A percentile compares a stretch with the other conserved stretches of the same genome.
These are phyloP conservation scores for Acanthurus leucopareius DNA, from an alignment of 2,797 vertebrate species.

Conservation along the genomic window DNA sequence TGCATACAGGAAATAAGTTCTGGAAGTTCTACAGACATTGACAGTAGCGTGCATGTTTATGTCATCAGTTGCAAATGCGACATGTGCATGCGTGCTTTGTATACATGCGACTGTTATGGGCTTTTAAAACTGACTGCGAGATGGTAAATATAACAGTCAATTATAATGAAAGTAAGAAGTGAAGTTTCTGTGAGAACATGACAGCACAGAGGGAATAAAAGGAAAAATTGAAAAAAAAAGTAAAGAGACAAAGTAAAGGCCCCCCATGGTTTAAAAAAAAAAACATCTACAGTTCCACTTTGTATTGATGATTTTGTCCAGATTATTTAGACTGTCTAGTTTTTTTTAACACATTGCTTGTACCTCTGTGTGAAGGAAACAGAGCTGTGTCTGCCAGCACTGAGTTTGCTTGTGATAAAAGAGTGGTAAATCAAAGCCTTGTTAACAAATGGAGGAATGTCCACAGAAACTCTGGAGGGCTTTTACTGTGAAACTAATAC, in stretches of 20 bases:
- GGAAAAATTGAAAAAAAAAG: not conserved
- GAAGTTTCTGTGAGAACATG: not conserved
- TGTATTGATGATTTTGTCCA: not conserved
- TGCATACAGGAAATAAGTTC: not conserved
- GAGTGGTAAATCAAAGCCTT: too few relatives aligned
- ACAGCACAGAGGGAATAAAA: not conserved
- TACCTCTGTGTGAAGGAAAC: too few relatives aligned
- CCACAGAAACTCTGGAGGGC: too few relatives aligned
- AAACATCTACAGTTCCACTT: not conserved
- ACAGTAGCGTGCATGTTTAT: constrained; percentile 7
- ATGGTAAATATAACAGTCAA: constrained; percentile 9
- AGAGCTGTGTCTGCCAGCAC: too few relatives aligned
- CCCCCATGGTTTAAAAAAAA: not conserved
- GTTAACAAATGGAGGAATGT: too few relatives aligned
- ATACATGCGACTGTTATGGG: constrained; percentile 22
- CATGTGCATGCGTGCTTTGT: constrained; percentile 25
- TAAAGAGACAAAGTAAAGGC: not conserved
- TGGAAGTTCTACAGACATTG: constrained; percentile 10
- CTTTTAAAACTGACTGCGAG: constrained; percentile 33
- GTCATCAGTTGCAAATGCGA: constrained; percentile 6
- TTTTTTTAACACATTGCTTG: not conserved
- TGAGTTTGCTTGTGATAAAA: too few relatives aligned
- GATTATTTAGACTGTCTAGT: not conserved
- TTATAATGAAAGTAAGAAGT: constrained; percentile 32
- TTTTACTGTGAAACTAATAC: too few relatives aligned